phyloP scores from a whole-genome alignment of 2,797 vertebrate genomes.

The Melanotaenia maccullochi region DNA sequence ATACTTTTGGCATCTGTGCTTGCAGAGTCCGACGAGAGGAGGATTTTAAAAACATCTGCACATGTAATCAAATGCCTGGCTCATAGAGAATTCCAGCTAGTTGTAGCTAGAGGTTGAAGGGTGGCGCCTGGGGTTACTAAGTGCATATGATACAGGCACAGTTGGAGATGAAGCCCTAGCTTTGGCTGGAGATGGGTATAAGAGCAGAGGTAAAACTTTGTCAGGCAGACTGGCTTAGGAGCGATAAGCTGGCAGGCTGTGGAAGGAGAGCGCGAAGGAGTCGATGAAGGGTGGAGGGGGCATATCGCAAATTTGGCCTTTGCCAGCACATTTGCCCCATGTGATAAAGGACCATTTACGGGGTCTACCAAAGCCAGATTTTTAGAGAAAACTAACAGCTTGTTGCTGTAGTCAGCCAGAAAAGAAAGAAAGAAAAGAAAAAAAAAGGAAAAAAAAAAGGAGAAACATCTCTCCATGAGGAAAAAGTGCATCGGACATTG shows the following conservation, averaged over 20 bases:
- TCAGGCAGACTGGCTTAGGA: constrained; percentile 15
- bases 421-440: constrained; percentile 80
- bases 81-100: constrained; percentile 59
- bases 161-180: constrained; percentile 29
- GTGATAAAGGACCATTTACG: constrained; percentile 81
- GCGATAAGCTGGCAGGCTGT: constrained; percentile 56
- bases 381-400: constrained; percentile 76
- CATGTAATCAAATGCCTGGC: constrained; percentile 71
- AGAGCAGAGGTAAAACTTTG: constrained; percentile 28
- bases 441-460: constrained; percentile 67
- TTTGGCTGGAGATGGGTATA: constrained; percentile 59
- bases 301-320: constrained; percentile 59
- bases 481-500: constrained; percentile 59
- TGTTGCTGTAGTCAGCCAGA: constrained; percentile 77
- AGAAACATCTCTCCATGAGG: constrained; percentile 61
- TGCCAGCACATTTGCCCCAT: constrained; percentile 79
- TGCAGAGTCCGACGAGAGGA: constrained; percentile 57
- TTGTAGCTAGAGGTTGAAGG: constrained; percentile 43
- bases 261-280: constrained; percentile 41
- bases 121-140: constrained; percentile 57
- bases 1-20: constrained; percentile 48
- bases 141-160: constrained; percentile 47
- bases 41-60: constrained; percentile 75
- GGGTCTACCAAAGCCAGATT: constrained; percentile 81
- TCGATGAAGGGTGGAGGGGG: constrained; percentile 30